Conservation (phyloP, 2,113 vertebrate genomes). For the Calyptomena viridis region DNA sequence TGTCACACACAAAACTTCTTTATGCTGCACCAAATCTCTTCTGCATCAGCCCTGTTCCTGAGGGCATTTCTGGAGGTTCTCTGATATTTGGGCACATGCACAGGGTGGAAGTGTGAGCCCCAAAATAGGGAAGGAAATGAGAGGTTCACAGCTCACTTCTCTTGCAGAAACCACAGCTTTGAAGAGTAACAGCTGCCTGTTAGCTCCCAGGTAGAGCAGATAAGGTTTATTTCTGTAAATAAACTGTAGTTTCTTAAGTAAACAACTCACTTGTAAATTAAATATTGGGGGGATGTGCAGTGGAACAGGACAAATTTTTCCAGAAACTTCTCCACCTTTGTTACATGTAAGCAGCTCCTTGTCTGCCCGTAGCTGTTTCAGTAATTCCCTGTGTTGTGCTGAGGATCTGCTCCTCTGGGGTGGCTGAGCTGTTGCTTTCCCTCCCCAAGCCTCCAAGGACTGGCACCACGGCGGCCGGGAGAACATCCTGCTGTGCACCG, state of each 20-base stretch:
- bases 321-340: background rate
- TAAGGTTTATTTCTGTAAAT: background rate
- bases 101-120: background rate
- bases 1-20: background rate
- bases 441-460: constrained; percentile 90
- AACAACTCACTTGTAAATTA: background rate
- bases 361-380: background rate
- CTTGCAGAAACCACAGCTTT: background rate
- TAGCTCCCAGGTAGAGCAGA: background rate
- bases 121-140: background rate
- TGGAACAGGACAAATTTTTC: background rate
- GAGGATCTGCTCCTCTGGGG: background rate
- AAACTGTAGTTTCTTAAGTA: background rate
- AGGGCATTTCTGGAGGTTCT: background rate
- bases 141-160: background rate
- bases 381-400: background rate
- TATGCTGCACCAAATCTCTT: background rate
- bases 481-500: constrained; percentile 95
- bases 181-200: background rate
- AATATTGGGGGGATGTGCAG: background rate
- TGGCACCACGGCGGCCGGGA: constrained; percentile 99
- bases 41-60: background rate
- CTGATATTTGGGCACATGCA: background rate
- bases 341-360: background rate
- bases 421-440: background rate